Conservation (phyloP, 2,113 vertebrate genomes). For the Scortum barcoo region DNA sequence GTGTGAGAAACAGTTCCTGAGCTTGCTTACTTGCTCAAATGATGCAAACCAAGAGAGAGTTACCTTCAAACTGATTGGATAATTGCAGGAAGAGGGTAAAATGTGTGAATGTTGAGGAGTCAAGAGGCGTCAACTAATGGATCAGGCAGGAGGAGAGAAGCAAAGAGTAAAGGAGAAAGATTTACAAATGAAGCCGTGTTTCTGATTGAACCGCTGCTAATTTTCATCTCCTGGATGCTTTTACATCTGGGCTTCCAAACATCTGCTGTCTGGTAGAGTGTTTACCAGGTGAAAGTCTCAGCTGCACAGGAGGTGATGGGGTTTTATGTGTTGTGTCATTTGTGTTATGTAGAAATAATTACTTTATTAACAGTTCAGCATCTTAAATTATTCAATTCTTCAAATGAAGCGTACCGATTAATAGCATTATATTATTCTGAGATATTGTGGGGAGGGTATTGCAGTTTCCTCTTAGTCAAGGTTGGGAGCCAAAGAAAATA, state of each 20-base stretch:
- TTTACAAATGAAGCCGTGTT: background rate
- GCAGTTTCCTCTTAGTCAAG: too few species aligned
- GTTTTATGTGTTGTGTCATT: too few species aligned
- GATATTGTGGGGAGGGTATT: too few species aligned
- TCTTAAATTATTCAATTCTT: too few species aligned
- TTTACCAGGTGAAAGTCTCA: too few species aligned
- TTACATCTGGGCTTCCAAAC: background rate
- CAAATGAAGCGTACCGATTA: too few species aligned
- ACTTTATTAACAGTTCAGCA: too few species aligned
- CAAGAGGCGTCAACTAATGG: background rate
- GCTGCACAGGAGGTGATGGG: too few species aligned
- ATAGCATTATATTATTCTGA: too few species aligned
- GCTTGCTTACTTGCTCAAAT: background rate
- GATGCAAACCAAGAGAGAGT: constrained; percentile 9
- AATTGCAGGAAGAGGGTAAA: constrained; percentile 13
- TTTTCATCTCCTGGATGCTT: background rate
- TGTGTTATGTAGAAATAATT: too few species aligned
- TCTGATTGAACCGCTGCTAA: constrained; percentile 4
- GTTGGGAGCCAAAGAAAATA: too few species aligned
- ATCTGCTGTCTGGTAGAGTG: background rate
- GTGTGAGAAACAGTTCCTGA: background rate
- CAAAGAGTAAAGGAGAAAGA: background rate
- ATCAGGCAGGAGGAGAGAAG: constrained; percentile 5
- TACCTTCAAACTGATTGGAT: constrained; percentile 26
- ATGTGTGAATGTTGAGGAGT: constrained; percentile 20